Percentiles rank a stretch among this genome's conserved stretches.
phyloP scores from a whole-genome alignment of 2,113 vertebrate genomes.

The Channa maculata region DNA sequence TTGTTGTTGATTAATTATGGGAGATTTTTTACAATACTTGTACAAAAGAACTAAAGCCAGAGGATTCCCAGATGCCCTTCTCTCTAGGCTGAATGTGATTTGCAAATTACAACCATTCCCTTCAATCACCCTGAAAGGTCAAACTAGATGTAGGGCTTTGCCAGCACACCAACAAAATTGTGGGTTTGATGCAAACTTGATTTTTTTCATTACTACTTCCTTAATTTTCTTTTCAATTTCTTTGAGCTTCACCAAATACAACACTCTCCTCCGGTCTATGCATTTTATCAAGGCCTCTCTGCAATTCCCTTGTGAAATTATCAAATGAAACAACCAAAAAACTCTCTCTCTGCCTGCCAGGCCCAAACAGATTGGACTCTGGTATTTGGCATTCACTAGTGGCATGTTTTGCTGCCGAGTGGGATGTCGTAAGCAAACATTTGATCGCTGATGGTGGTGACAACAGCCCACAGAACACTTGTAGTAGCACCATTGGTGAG shows the following conservation, averaged over 20 bases:
- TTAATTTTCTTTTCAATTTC: background rate
- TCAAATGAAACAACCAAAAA: slow-evolving; percentile 30
- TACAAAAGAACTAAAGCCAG: slow-evolving; percentile 1
- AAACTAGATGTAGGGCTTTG: background rate
- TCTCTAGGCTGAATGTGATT: slow-evolving; percentile 10
- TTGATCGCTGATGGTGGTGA: slow-evolving; percentile 43
- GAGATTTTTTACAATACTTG: background rate
- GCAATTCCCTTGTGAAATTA: slow-evolving; percentile 37
- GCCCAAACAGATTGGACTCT: slow-evolving; percentile 47
- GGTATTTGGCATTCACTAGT: slow-evolving; percentile 31
- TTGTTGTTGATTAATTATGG: slow-evolving; percentile 18
- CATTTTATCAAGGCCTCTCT: background rate
- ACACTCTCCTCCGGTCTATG: background rate
- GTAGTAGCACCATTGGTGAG: slow-evolving; percentile 28
- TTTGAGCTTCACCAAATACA: background rate
- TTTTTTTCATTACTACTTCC: background rate
- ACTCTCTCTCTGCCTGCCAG: slow-evolving; percentile 16
- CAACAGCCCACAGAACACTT: slow-evolving; percentile 23
- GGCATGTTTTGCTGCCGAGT: slow-evolving; percentile 23
- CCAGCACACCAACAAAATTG: slow-evolving; percentile 1
- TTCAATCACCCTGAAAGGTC: background rate
- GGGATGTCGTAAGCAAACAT: slow-evolving; percentile 61
- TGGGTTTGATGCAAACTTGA: slow-evolving; percentile 9
- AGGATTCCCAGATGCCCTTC: slow-evolving; percentile 23
- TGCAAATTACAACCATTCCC: slow-evolving; percentile 25